Percentiles rank a stretch among this genome's conserved stretches.
Evolutionary conservation across 2,888 invertebrate species (phyloP).

Genomic region (Zhuqinia jingwanae): DNA sequence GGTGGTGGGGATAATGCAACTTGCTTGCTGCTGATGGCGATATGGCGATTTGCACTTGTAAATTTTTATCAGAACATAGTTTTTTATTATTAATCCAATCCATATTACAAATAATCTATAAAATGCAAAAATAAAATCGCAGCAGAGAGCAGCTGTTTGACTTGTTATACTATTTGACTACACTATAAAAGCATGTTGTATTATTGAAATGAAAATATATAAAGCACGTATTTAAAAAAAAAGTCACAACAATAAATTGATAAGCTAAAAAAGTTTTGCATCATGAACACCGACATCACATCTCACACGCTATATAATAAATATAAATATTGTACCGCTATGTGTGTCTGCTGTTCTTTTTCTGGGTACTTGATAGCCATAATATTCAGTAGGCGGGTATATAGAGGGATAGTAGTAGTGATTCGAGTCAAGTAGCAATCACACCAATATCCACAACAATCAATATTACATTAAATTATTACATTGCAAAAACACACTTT

Average conservation of each 20-base stretch:
- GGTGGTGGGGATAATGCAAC: conserved; percentile 16
- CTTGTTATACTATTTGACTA: too few species aligned
- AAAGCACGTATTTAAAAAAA: conserved; percentile 16
- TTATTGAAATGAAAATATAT: conserved; percentile 23
- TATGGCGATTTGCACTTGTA: too few species aligned
- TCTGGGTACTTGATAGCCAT: neutral
- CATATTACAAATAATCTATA: neutral
- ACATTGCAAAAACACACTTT: conserved; percentile 61
- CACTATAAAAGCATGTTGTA: too few species aligned
- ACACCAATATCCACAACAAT: neutral
- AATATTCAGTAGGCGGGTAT: neutral
- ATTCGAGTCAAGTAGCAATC: conserved; percentile 32
- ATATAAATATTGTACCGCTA: too few species aligned
- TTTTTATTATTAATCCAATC: conserved; percentile 19
- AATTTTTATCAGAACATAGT: neutral
- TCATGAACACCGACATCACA: neutral
- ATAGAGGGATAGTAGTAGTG: neutral
- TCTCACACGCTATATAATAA: too few species aligned
- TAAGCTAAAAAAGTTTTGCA: conserved; percentile 9
- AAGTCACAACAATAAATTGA: neutral
- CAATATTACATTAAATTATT: conserved; percentile 42
- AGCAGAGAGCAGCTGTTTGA: neutral
- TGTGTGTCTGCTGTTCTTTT: neutral
- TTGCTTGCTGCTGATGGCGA: conserved; percentile 28
- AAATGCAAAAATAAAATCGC: neutral